Base-by-base conservation (phyloP, 2,797 vertebrate genomes). In the Ceryle rudis region DNA sequence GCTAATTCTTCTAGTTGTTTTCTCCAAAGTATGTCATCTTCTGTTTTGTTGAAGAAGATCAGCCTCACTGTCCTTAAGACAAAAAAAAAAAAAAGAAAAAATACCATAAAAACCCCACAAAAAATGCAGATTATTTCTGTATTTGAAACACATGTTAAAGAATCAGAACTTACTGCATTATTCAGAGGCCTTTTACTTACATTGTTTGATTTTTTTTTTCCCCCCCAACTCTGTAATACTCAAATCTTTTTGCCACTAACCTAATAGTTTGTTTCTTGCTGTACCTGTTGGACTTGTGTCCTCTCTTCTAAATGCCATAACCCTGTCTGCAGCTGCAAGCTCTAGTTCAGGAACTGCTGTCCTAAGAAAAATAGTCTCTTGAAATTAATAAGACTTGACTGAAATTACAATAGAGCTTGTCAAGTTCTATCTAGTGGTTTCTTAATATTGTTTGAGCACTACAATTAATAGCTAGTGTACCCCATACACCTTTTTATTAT, bases 21-120 rank as follows among this genome's bases (percentile, higher is more conserved):
- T 96, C 94, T 98, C 99, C 99, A 99, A 89, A 99, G 97, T 88
- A 99, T 99, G 97, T 99, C 99, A 81, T 98, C 97, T 93, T 99
- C 98, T 44, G 97, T 98, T 84, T 98, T 99, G 97, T 99, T 99
- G 94, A 99, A 99, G 95, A 99, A 99, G 81, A 99, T 98, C 95
- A 99, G 97, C 92, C 98, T 99, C 62, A 95, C 98, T 96, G 97
- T 97, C 96, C 99, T 99, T 96, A 85, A 93, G 97, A 97, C 54
- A 69, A 31, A 13, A 25, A 9, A 11, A 3, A 23, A 5, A 16
- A 47, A 47, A 22, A 49, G 54, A 11, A 60, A 55, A 29, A 14
- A 35, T 14, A 41, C 39, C 39, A 41, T 41, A 41, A 41, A 41
- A 41, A 41, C 41, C 14, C 41, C 21, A 46, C 37, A 46, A 46